phyloP scores from a whole-genome alignment of 2,113 vertebrate species.

The Nanorana parkeri region DNA sequence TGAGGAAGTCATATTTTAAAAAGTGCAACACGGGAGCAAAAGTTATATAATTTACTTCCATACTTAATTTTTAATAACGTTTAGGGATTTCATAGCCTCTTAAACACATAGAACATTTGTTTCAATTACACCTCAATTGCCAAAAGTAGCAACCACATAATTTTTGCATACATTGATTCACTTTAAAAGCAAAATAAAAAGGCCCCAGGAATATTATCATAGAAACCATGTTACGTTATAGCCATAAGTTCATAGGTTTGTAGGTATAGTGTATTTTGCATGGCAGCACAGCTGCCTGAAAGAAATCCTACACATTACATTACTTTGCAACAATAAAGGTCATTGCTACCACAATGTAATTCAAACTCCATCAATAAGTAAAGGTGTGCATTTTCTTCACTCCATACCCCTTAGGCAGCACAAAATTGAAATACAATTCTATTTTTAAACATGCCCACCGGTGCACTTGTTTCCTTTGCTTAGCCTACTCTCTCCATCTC shows the following conservation, averaged over 20 bases:
- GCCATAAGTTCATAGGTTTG: slow-evolving; percentile 1
- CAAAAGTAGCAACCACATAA: no score
- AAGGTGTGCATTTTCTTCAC: slow-evolving; percentile 25
- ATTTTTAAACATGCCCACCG: slow-evolving; percentile 28
- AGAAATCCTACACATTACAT: slow-evolving; percentile 17
- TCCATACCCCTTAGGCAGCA: slow-evolving; percentile 33
- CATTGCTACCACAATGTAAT: slow-evolving; percentile 28
- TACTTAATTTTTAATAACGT: no score
- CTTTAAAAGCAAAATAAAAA: neutral
- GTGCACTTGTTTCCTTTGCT: slow-evolving; percentile 10
- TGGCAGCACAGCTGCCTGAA: slow-evolving; percentile 17
- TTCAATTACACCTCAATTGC: no score
- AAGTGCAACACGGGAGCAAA: no score
- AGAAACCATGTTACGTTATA: slow-evolving; percentile 2
- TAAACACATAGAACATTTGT: no score
- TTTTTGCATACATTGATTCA: no score
- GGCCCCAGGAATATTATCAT: neutral
- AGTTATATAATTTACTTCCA: no score
- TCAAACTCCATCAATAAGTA: slow-evolving; percentile 32
- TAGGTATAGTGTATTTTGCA: neutral
- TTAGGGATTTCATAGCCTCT: no score
- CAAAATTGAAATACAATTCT: slow-evolving; percentile 41
- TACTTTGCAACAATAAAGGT: slow-evolving; percentile 40
- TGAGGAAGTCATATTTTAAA: no score
- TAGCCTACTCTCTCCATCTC: neutral